Base-by-base conservation (phyloP, 2,797 vertebrate species). In the Gephyroberyx darwinii region DNA sequence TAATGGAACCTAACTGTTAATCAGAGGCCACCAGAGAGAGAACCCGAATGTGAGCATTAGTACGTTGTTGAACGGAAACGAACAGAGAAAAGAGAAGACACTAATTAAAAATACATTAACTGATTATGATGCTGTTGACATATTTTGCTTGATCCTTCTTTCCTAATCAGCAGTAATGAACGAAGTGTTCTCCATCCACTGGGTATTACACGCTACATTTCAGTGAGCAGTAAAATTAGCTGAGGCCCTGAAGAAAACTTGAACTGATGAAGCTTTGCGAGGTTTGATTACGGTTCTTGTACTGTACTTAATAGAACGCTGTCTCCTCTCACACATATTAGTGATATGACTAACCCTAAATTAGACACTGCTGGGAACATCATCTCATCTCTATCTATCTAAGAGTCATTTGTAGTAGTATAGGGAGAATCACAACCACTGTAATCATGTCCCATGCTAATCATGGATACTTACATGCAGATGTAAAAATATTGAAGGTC, bases 91-190 rank as follows among this genome's bases (percentile, higher is more conserved):
- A 82, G 80, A 71, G 76, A 82, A 68, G 73, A 65, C 77, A 50
- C 82, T 90, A 89, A 92, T 91, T 92, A 92, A 91, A 93, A 89
- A 80, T 81, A 84, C 80, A 91, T 93, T 90, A 88, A 87, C 82
- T 84, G 86, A 87, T 92, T 91, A 92, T 90, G 84, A 80, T 70
- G 71, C 83, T 47, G 69, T 88, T 89, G 88, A 89, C 89, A 86
- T 85, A 83, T 91, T 92, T 92, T 74, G 82, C 86, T 86, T 89
- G 86, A 90, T 89, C 90, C 86, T 83, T 84, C 69, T 35, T 69
- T 75, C 72, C 80, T 90, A 90, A 92, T 93, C 88, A 86, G 83
- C 86, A 77, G 80, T 90, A 93, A 92, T 91, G 81, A 91, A 88
- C 64, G 35, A 65, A 88, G 82, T 43, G 73, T 66, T 88, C 71